phyloP scores from a whole-genome alignment of 2,113 vertebrate species.

The Vimba vimba region DNA sequence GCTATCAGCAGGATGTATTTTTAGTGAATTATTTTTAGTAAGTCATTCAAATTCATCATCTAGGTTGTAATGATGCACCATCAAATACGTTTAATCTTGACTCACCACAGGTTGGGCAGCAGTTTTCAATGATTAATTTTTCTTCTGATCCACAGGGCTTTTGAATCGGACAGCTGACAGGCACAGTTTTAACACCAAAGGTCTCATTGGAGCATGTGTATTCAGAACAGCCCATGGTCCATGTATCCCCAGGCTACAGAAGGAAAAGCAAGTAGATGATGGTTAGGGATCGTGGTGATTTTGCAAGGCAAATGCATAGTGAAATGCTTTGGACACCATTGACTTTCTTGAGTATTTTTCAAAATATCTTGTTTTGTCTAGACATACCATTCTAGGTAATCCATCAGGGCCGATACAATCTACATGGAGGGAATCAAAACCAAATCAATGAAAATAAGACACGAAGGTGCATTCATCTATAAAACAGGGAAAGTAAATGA shows the following conservation, averaged over 20 bases:
- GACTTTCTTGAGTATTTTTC: background rate
- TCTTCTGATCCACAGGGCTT: constrained; percentile 24
- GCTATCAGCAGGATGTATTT: background rate
- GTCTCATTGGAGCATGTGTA: constrained; percentile 38
- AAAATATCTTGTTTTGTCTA: background rate
- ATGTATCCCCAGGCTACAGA: constrained; percentile 49
- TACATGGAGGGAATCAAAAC: constrained; percentile 57
- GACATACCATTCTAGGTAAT: constrained; percentile 74
- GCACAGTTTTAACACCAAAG: constrained; percentile 13
- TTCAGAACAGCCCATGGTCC: constrained; percentile 34
- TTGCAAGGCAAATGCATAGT: background rate
- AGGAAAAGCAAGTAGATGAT: background rate
- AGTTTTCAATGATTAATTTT: constrained; percentile 23
- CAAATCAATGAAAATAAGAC: constrained; percentile 35
- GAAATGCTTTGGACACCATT: background rate
- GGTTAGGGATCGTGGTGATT: background rate
- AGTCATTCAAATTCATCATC: background rate
- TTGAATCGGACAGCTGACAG: background rate
- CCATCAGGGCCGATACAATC: constrained; percentile 83
- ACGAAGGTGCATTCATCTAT: background rate
- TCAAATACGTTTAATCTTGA: background rate
- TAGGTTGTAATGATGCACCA: background rate
- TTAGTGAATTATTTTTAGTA: background rate
- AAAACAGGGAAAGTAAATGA: background rate
- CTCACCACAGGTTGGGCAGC: constrained; percentile 55